Base-by-base conservation (phyloP, 2,888 invertebrate species). In the Euplexia lucipara region DNA sequence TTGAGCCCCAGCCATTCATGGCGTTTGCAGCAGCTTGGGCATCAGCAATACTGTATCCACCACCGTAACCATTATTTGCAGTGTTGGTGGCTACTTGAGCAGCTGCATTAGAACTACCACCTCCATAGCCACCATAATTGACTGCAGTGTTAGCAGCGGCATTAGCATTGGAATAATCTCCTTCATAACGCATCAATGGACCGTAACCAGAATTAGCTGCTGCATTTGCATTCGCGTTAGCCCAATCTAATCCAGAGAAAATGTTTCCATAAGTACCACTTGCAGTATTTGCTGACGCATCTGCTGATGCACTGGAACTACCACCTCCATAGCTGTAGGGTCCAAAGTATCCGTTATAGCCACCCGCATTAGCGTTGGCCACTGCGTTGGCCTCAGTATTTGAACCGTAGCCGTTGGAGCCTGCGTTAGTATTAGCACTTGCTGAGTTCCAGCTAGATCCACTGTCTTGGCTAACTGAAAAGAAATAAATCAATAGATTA, bases 291-390 rank as follows among this genome's bases (percentile, higher is more conserved):
- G 61, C 67, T 35, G 56, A 48, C 3, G 75, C 62, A 16, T 75
- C 67, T n/a, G 70, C 66, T 49, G 58, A 63, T 34, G 77, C 79
- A 48, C 68, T 62, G 9, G 78, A 58, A 44, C 69, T 20, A 12
- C 48, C 16, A 10, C 53, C 57, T 20, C 49, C 62, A 1, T 51
- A 70, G 32, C 22, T 59, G 32, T 48, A 70, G 8, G 75, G 65
- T 37, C 65, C 65, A 14, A 34, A 70, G 16, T 70, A 39, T 18
- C 51, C 56, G 0, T 18, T 10, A 9, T 32, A 70, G 8, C 54
- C 60, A 18, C 58, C 54, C 6, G 5, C 18, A 34, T 48, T 45
- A 8, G 67, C 10, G 8, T 54, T 53, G 16, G 53, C 53, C 1
- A 37, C 56, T 30, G 75, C 61, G 10, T 56, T 71, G n/a, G 75